phyloP scores from a whole-genome alignment of 2,113 vertebrate species.

The Onychorhynchus coronatus region DNA sequence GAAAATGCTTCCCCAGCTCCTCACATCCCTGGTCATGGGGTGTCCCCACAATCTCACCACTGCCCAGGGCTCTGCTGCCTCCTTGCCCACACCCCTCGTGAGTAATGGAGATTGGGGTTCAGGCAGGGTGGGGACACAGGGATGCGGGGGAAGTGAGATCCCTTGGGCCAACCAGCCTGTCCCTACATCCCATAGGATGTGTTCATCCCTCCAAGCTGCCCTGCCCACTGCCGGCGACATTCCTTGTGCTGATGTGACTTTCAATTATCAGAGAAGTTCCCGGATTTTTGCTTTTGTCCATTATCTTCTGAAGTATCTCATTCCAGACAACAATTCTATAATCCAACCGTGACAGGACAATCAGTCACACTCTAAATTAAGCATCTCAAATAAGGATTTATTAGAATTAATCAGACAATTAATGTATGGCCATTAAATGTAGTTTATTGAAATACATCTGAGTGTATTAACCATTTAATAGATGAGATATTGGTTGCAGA shows the following conservation, averaged over 20 bases:
- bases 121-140: not conserved
- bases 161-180: not conserved
- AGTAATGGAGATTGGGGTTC: rapidly evolving
- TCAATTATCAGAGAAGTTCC: not conserved
- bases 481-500: not conserved
- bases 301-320: slow-evolving; percentile 19
- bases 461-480: slow-evolving; percentile 29
- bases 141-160: not conserved
- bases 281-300: slow-evolving; percentile 30
- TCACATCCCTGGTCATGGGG: rapidly evolving
- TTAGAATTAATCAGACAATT: slow-evolving; percentile 64
- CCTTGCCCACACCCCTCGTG: rapidly evolving
- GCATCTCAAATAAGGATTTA: slow-evolving; percentile 65
- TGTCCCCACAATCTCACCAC: not conserved
- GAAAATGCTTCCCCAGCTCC: not conserved
- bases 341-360: slow-evolving; percentile 39
- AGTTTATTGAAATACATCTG: slow-evolving; percentile 55
- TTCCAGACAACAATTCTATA: slow-evolving; percentile 47
- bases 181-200: rapidly evolving
- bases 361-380: slow-evolving; percentile 63
- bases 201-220: rapidly evolving
- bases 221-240: not conserved
- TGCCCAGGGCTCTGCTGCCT: not conserved
- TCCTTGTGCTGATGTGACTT: not conserved
- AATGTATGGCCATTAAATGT: slow-evolving; percentile 37